Conservation (phyloP, 1,140 invertebrate genomes). For the Onthophagus taurus region DNA sequence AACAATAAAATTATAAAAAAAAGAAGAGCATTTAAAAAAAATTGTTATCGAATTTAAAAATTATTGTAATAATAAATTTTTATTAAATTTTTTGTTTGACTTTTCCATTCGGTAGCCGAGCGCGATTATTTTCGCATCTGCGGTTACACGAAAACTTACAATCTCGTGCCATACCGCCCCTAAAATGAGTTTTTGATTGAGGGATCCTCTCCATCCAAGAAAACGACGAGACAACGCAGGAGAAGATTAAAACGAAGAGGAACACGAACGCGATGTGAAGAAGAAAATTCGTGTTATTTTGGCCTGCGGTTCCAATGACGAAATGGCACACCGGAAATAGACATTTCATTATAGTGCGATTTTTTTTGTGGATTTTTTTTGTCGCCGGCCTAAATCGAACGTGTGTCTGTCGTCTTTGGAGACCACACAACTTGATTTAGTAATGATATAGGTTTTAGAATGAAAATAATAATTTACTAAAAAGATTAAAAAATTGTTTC, state of each 20-base stretch:
- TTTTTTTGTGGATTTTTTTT: no score
- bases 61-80: constrained; percentile 11
- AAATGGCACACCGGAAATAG: constrained; percentile 7
- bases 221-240: constrained; percentile 1
- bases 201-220: no score
- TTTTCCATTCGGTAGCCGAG: constrained; percentile 1
- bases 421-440: no score
- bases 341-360: constrained; percentile 8
- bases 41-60: constrained; percentile 4
- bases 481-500: no score
- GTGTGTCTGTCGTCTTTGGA: no score
- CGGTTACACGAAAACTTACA: constrained; percentile 16
- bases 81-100: constrained; percentile 10
- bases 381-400: no score
- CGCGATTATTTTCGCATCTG: constrained; percentile 21
- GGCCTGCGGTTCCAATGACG: no score
- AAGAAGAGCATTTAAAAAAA: constrained; percentile 9
- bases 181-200: constrained; percentile 21
- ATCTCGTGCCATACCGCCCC: constrained; percentile 9
- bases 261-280: background rate
- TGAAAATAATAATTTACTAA: no score
- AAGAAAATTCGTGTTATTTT: constrained; percentile 5
- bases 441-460: no score
- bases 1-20: constrained; percentile 12
- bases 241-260: background rate